Conservation (phyloP, 2,113 vertebrate species). For the Peromyscus polionotus region DNA sequence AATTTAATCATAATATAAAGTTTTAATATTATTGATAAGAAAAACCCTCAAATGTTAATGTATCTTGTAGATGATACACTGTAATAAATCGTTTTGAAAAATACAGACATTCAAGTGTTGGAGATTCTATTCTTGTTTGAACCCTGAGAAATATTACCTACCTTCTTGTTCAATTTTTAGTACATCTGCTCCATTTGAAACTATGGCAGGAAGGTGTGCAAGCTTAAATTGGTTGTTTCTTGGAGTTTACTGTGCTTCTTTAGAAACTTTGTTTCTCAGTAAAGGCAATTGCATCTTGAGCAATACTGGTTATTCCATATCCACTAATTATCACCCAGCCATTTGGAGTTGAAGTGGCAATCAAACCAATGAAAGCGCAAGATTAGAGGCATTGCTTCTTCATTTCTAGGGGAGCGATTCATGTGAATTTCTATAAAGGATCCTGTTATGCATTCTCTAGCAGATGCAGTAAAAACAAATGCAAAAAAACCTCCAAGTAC, state of each 20-base stretch:
- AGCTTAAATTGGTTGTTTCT: constrained; percentile 64
- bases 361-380: constrained; percentile 79
- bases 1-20: not conserved
- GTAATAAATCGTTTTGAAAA: constrained; percentile 54
- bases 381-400: constrained; percentile 71
- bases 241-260: constrained; percentile 72
- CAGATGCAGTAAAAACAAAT: constrained; percentile 75
- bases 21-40: constrained; percentile 18
- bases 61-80: not conserved
- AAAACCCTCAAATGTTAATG: constrained; percentile 1
- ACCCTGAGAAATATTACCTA: constrained; percentile 45
- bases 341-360: constrained; percentile 81
- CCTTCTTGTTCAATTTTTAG: constrained; percentile 39
- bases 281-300: constrained; percentile 77
- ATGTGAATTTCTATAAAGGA: constrained; percentile 76
- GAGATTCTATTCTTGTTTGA: constrained; percentile 63
- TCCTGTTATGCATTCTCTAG: constrained; percentile 40
- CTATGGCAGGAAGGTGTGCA: constrained; percentile 48
- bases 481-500: constrained; percentile 50
- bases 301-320: constrained; percentile 68
- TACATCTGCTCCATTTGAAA: constrained; percentile 75
- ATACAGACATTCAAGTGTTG: constrained; percentile 44
- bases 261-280: constrained; percentile 73
- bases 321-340: constrained; percentile 78
- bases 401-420: constrained; percentile 64